phyloP scores from a whole-genome alignment of 2,888 invertebrate species.

The Drosophila kanekoi region DNA sequence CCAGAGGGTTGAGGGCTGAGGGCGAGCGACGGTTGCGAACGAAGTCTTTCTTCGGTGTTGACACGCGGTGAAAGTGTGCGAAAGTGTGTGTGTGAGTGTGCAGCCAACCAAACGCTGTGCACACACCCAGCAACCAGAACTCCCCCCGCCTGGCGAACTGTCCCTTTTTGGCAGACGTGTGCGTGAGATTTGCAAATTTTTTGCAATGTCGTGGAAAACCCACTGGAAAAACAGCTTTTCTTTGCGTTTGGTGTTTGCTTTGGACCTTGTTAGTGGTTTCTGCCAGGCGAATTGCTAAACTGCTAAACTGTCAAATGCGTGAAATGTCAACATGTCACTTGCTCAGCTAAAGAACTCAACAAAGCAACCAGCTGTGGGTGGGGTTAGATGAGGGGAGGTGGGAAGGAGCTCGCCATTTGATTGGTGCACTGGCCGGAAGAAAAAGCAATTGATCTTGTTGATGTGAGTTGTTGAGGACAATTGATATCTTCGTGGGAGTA shows the following conservation, averaged over 20 bases:
- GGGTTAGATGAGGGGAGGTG: background rate
- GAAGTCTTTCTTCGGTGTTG: conserved; percentile 58
- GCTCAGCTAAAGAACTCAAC: conserved; percentile 21
- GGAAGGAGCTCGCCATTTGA: conserved; percentile 21
- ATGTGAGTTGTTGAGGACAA: background rate
- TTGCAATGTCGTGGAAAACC: conserved; percentile 75
- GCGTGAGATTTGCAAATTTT: conserved; percentile 74
- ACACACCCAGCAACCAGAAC: conserved; percentile 35
- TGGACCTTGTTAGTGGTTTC: conserved; percentile 76
- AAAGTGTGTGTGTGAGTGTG: conserved; percentile 64
- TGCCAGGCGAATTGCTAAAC: conserved; percentile 67
- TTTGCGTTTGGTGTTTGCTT: conserved; percentile 64
- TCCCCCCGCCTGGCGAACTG: conserved; percentile 19
- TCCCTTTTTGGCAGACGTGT: conserved; percentile 56
- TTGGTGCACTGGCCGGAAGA: conserved; percentile 32
- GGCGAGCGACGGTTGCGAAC: conserved; percentile 1
- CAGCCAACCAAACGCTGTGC: conserved; percentile 74
- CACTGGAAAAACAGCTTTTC: conserved; percentile 75
- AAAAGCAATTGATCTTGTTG: conserved; percentile 15
- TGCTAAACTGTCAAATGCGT: conserved; percentile 79
- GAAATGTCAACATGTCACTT: conserved; percentile 78
- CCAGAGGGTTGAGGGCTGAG: background rate
- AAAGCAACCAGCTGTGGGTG: background rate
- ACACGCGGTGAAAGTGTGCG: conserved; percentile 72
- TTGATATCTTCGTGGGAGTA: background rate